Evolutionary conservation across 2,797 vertebrate species (phyloP), one percentile per base, ranked within the genome.

Genomic region (Sebastes steindachneri): DNA sequence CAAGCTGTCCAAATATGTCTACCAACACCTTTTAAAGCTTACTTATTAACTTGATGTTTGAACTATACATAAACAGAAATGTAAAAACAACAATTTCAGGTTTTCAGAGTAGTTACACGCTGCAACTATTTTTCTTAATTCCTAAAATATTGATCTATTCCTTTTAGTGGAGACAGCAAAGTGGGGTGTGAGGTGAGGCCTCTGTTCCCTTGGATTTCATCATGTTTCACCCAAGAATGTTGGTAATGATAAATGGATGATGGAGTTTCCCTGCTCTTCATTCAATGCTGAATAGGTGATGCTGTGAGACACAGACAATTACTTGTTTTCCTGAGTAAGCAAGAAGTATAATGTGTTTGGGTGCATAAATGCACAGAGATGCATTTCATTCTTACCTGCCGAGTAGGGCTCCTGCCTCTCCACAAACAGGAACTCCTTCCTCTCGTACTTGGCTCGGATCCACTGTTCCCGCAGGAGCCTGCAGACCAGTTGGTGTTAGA

Each of bases 381-480:
- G 5, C 3, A 41, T 62, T 53, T 51, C 2, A 9, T 79, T 19
- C 68, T 82, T 92, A 98, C 97, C 97, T 96, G 97, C 96, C 0
- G 97, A 98, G 90, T 98, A 98, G 21, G 97, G 96, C 80, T 98
- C 97, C 90, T 98, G 97, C 88, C 86, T 95, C 83, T 97, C 96
- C 1, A 94, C 95, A 62, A 87, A 88, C 70, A 96, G 79, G 87
- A 98, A 98, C 81, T 98, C 97, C 87, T 96, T 96, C 57, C 97
- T 96, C 75, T 98, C 97, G 0, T 98, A 98, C 86, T 97, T 97
- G 92, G 97, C 97, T 86, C 97, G 95, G 86, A 98, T 97, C 97
- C 97, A 98, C 84, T 98, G 97, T 66, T 98, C 97, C 54, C 96
- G 93, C 57, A 98, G 96, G 77, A 98, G 94, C 66, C 97, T 98